These are phyloP conservation scores for Apoda limacodes DNA, from an alignment of 2,888 invertebrate species.

Conservation along the genomic window DNA sequence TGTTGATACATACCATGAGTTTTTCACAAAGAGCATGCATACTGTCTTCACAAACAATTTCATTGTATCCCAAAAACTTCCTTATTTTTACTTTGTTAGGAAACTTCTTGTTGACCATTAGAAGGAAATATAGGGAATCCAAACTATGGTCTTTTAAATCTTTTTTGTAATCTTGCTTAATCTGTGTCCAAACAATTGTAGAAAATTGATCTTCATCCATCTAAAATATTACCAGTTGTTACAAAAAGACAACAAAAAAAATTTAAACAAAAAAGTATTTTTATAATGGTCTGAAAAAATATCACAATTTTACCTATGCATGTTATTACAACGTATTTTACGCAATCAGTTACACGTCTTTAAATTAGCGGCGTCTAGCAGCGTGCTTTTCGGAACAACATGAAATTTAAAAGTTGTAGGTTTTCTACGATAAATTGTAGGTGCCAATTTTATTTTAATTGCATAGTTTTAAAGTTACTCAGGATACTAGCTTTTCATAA, in stretches of 20 bases:
- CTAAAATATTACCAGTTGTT: no score
- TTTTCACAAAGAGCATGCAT: slow-evolving; percentile 68
- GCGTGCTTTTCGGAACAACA: no score
- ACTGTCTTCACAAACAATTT: slow-evolving; percentile 70
- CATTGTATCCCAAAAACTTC: slow-evolving; percentile 64
- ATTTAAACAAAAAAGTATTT: slow-evolving; percentile 1
- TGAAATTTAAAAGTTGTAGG: no score
- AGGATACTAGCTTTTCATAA: no score
- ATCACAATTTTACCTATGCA: no score
- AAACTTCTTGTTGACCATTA: slow-evolving; percentile 50
- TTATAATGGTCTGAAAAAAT: no score
- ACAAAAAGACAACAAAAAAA: slow-evolving; percentile 12
- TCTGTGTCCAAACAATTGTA: slow-evolving; percentile 67
- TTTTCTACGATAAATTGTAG: no score
- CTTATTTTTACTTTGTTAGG: slow-evolving; percentile 65
- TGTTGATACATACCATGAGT: slow-evolving; percentile 76
- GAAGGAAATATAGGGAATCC: slow-evolving; percentile 73
- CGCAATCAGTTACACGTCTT: no score
- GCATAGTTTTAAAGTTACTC: no score
- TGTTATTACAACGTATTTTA: no score
- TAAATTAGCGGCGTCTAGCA: no score
- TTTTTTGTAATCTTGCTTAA: slow-evolving; percentile 72
- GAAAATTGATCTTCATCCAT: slow-evolving; percentile 66
- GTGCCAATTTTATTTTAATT: no score
- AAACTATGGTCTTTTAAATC: slow-evolving; percentile 74